Evolutionary conservation across 2,888 invertebrate species (phyloP).

Genomic region (Cantharis flavilabris): DNA sequence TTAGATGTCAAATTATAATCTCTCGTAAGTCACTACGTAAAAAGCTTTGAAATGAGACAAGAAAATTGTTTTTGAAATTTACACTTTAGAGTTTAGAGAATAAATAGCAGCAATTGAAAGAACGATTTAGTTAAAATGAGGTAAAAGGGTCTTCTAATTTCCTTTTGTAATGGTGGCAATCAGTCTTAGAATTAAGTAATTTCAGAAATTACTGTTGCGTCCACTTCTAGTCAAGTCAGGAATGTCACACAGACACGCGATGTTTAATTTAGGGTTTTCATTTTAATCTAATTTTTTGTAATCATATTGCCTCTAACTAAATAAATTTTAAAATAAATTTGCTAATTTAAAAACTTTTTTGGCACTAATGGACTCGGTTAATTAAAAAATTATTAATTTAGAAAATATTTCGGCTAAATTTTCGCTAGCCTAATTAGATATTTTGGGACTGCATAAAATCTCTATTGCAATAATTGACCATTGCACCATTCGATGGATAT

Average conservation of each 20-base stretch:
- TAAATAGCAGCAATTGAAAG: conserved; percentile 19
- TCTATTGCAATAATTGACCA: neutral
- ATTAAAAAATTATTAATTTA: neutral
- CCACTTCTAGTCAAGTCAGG: conserved; percentile 24
- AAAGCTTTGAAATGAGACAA: conserved; percentile 20
- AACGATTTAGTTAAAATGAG: conserved; percentile 21
- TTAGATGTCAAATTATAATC: conserved; percentile 30
- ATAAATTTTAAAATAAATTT: neutral
- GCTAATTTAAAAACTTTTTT: neutral
- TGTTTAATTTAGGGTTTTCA: conserved; percentile 13
- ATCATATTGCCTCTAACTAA: neutral
- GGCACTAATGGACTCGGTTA: neutral
- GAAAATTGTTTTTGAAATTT: conserved; percentile 25
- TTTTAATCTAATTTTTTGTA: neutral
- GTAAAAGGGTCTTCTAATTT: conserved; percentile 13
- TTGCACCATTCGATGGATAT: neutral
- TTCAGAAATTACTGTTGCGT: conserved; percentile 24
- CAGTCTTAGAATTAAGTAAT: conserved; percentile 31
- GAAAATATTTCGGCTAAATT: neutral
- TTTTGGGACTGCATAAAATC: neutral
- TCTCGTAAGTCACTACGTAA: conserved; percentile 9
- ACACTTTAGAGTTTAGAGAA: conserved; percentile 15
- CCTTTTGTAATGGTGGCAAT: conserved; percentile 24
- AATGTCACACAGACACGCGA: conserved; percentile 25
- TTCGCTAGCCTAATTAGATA: neutral